Percentiles rank a stretch among this genome's conserved stretches.
These are phyloP conservation scores for Sebastes cheni DNA, from an alignment of 2,797 vertebrate genomes.

Conservation along the genomic window DNA sequence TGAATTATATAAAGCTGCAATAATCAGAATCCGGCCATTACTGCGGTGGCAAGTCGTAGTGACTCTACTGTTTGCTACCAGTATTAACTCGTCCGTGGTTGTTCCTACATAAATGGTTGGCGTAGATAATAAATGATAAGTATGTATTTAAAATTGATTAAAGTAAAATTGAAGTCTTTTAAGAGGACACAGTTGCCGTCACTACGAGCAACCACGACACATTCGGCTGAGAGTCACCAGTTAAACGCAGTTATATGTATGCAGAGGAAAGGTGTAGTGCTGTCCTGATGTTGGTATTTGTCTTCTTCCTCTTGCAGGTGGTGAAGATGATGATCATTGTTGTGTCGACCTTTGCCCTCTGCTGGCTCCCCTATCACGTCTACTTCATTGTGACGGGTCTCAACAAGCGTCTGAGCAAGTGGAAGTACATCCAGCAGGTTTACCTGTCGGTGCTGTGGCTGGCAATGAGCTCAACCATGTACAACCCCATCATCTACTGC, in stretches of 20 bases:
- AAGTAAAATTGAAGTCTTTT: too few species aligned
- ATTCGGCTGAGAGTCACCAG: too few species aligned
- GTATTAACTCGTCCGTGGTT: too few species aligned
- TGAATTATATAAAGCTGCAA: neutral
- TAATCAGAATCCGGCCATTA: too few species aligned
- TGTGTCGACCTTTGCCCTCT: slow-evolving; percentile 92
- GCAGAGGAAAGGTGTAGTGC: neutral
- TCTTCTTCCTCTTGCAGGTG: slow-evolving; percentile 78
- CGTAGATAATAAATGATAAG: too few species aligned
- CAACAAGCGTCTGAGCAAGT: slow-evolving; percentile 84
- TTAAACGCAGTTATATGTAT: too few species aligned
- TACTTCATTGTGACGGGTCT: slow-evolving; percentile 91
- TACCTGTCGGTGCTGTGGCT: slow-evolving; percentile 95
- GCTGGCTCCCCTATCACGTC: slow-evolving; percentile 94
- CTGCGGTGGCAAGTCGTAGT: too few species aligned
- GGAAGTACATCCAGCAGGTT: slow-evolving; percentile 96
- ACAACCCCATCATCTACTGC: slow-evolving; percentile 98
- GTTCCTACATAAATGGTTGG: too few species aligned
- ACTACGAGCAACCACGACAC: too few species aligned
- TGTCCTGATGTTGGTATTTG: neutral
- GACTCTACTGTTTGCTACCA: too few species aligned
- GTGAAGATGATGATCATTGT: slow-evolving; percentile 99
- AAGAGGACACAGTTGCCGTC: too few species aligned
- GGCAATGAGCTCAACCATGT: slow-evolving; percentile 98
- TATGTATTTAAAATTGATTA: too few species aligned